Conservation (phyloP, 2,888 invertebrate genomes). For the Dryocosmus kuriphilus region DNA sequence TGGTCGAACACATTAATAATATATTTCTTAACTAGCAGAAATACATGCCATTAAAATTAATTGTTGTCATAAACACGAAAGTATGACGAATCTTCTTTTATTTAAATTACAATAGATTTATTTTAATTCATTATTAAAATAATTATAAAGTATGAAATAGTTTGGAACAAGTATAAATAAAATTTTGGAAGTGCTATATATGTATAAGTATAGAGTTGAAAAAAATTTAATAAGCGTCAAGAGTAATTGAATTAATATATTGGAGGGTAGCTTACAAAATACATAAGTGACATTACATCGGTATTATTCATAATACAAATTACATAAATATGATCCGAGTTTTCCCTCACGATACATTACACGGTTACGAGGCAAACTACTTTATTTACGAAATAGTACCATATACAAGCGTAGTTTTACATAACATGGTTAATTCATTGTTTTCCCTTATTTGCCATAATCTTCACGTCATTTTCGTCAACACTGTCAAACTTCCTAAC, state of each 20-base stretch:
- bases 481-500: conserved; percentile 18
- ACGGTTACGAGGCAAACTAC: conserved; percentile 72
- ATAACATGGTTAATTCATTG: conserved; percentile 59
- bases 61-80: background rate
- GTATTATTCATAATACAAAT: conserved; percentile 64
- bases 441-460: conserved; percentile 16
- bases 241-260: conserved; percentile 58
- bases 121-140: conserved; percentile 8
- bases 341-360: conserved; percentile 62
- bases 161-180: conserved; percentile 50
- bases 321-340: conserved; percentile 55
- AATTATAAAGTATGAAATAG: conserved; percentile 46
- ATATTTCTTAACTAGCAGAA: no score
- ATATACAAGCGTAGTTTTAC: conserved; percentile 73
- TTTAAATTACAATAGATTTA: conserved; percentile 6
- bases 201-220: conserved; percentile 11
- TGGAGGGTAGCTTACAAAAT: conserved; percentile 67
- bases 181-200: conserved; percentile 39
- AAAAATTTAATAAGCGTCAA: conserved; percentile 37
- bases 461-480: conserved; percentile 29
- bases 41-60: background rate
- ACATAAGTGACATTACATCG: conserved; percentile 64
- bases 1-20: no score
- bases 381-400: conserved; percentile 73
- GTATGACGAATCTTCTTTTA: background rate